phyloP scores from a whole-genome alignment of 2,113 vertebrate species.

The Leuciscus idus region DNA sequence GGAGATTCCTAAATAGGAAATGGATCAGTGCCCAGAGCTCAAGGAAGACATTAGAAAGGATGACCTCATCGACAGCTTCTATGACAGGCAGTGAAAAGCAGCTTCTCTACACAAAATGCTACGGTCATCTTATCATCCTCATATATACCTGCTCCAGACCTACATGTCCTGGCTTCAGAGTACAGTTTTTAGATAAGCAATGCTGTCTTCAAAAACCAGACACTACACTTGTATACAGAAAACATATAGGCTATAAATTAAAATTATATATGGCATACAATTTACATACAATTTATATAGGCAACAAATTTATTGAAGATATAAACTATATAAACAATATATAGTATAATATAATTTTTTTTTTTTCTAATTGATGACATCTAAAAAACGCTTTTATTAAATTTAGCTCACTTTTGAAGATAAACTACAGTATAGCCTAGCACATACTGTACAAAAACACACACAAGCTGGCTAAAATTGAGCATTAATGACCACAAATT shows the following conservation, averaged over 20 bases:
- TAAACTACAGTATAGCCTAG: background rate
- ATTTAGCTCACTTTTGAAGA: background rate
- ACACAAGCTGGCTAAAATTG: background rate
- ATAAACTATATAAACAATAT: background rate
- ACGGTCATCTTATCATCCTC: background rate
- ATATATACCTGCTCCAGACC: background rate
- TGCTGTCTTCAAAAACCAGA: background rate
- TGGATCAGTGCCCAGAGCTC: background rate
- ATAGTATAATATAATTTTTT: background rate
- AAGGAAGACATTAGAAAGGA: background rate
- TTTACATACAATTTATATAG: too few species aligned
- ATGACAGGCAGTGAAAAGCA: background rate
- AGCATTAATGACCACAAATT: background rate
- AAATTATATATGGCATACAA: too few species aligned
- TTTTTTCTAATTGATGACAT: background rate
- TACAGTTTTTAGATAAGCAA: background rate
- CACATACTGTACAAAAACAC: background rate
- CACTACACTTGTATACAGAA: too few species aligned
- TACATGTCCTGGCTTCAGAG: background rate
- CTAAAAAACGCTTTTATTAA: background rate
- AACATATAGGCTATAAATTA: too few species aligned
- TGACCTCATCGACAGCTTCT: background rate
- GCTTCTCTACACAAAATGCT: slow-evolving; percentile 8
- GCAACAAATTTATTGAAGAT: background rate
- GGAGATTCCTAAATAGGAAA: slow-evolving; percentile 11